Evolutionary conservation across 2,113 vertebrate genomes (phyloP), one percentile per base, ranked within the genome.

Genomic region (Urocynchramus pylzowi): DNA sequence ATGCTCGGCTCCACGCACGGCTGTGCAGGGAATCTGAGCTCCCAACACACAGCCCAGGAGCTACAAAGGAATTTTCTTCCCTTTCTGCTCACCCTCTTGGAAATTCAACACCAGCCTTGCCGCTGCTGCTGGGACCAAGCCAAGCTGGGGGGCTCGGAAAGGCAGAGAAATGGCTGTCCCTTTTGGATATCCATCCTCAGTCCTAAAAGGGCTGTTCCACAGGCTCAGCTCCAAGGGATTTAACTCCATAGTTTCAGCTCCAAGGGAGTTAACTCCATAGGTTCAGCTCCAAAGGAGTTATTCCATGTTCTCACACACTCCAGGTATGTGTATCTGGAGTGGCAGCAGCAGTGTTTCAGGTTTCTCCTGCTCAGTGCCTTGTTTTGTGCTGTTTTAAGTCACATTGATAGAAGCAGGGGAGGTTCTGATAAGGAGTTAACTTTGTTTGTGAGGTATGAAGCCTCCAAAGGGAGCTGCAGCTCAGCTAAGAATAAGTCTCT

Each of bases 251-350:
- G 26, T 31, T 65, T 17, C 42, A 31, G 26, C 59, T 45, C 57
- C 14, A 3, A 24, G 65, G 28, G 47, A n/a, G 10, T 44, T 44
- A 44, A 18, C 42, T 44, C 42, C 30, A 1, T 1, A 9, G 26
- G 27, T 65, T 17, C 42, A 31, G 26, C 67, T 53, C 59, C 15
- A 3, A 24, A n/a, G 33, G 37, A 39, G 7, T 23, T 31, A 18
- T 27, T 56, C 56, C 56, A 10, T 5, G 24, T 5, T 37, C 71
- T 77, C 63, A 4, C 0, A 3, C 41, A 4, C 57, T 42, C 64
- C 30, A 16, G 1, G 0, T 0, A 0, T 0, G 31, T 9, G 28
- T 16, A 6, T 0, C 8, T 0, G 27, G 27, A 47, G 30, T 0
- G 33, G 39, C 60, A 73, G 67, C 71, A 23, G 20, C 1, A 15